Conservation (phyloP, 2,888 invertebrate genomes). For the Dryobota labecula region DNA sequence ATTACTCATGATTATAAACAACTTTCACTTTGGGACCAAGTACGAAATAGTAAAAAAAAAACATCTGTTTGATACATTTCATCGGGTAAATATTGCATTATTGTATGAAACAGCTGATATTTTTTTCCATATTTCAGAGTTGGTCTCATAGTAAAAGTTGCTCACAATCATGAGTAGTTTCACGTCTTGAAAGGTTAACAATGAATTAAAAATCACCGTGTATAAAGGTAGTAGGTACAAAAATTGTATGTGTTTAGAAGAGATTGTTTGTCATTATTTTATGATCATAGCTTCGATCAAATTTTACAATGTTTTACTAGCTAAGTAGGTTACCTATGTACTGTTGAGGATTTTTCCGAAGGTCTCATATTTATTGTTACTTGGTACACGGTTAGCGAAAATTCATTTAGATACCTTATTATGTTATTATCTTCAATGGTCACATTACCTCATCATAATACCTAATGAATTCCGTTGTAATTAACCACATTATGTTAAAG, state of each 20-base stretch:
- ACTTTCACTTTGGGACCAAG: no score
- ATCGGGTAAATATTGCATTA: no score
- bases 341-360: background rate
- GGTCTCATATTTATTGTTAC: slow-evolving; percentile 8
- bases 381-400: background rate
- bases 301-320: background rate
- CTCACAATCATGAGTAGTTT: no score
- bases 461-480: background rate
- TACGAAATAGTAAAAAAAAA: no score
- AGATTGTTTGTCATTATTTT: background rate
- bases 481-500: background rate
- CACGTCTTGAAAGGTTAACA: no score
- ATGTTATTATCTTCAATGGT: background rate
- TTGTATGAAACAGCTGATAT: no score
- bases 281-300: slow-evolving; percentile 12
- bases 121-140: no score
- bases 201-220: no score
- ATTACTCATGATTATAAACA: no score
- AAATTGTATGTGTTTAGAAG: slow-evolving; percentile 5
- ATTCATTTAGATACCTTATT: background rate
- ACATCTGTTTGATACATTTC: no score
- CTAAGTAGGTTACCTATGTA: background rate
- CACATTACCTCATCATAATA: background rate
- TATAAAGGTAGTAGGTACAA: background rate
- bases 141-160: no score